phyloP scores from a whole-genome alignment of 2,113 vertebrate species.

The Trinectes maculatus region DNA sequence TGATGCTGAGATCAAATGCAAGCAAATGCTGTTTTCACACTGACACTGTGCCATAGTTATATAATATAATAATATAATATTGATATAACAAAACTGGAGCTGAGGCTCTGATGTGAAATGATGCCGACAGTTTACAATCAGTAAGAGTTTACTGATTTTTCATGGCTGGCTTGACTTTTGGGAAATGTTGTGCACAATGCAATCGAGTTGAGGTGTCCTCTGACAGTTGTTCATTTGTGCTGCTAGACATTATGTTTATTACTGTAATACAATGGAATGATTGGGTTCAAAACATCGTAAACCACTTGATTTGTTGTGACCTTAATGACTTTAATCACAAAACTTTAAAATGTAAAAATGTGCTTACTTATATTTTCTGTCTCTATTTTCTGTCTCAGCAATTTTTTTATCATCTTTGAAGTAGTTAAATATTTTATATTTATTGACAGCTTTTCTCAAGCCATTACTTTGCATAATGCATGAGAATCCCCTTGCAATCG shows the following conservation, averaged over 20 bases:
- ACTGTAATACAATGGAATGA: not conserved
- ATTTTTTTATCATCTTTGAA: constrained; percentile 1
- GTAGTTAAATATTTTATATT: not conserved
- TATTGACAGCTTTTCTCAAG: not conserved
- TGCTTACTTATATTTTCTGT: not conserved
- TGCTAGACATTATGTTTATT: constrained; percentile 11
- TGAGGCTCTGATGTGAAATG: constrained; percentile 8
- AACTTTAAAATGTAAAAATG: not conserved
- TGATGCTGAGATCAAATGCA: constrained; percentile 24
- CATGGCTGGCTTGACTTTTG: constrained; percentile 5
- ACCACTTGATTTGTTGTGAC: constrained; percentile 11
- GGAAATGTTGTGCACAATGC: constrained; percentile 8
- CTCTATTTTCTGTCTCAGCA: not conserved
- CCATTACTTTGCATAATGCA: too few relatives aligned
- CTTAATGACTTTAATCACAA: constrained; percentile 6
- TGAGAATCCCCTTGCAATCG: too few relatives aligned
- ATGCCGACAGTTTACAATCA: not conserved
- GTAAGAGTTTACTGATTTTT: not conserved
- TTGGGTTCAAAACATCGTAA: constrained; percentile 5
- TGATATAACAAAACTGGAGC: constrained; percentile 32
- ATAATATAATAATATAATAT: too few relatives aligned
- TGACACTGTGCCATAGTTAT: constrained; percentile 16
- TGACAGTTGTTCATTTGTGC: constrained; percentile 1
- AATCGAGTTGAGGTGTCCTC: constrained; percentile 11
- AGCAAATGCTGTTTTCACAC: constrained; percentile 21